Conservation (phyloP, 2,113 vertebrate genomes). For the Puffinus mauretanicus region DNA sequence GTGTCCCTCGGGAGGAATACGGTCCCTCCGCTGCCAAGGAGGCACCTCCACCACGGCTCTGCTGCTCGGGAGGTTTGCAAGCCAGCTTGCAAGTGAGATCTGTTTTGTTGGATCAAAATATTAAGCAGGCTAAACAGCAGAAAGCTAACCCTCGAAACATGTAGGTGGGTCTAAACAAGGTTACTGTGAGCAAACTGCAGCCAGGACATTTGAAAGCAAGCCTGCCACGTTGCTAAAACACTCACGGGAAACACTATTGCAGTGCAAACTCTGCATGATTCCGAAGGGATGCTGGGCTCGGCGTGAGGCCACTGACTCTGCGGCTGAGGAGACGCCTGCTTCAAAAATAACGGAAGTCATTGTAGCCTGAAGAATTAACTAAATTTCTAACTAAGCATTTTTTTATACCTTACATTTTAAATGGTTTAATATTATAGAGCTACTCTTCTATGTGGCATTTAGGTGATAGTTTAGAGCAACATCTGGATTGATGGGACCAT, state of each 20-base stretch:
- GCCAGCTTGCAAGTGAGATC: neutral
- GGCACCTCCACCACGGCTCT: neutral
- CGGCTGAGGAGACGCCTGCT: neutral
- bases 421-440: neutral
- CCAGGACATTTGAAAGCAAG: neutral
- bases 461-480: neutral
- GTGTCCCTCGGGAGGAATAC: neutral
- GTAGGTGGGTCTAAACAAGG: neutral
- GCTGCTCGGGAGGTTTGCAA: neutral
- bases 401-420: neutral
- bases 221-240: neutral
- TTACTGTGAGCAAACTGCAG: neutral
- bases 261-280: neutral
- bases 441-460: neutral
- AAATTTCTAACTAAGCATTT: neutral
- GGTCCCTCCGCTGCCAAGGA: neutral
- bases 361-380: neutral
- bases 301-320: neutral
- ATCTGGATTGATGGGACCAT: neutral
- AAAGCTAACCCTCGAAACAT: neutral
- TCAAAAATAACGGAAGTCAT: neutral
- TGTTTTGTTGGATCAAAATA: neutral
- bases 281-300: neutral
- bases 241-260: neutral
- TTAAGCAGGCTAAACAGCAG: neutral